Evolutionary conservation across 2,797 vertebrate species (phyloP), one percentile per base, ranked within the genome.

Genomic region (Otolemur crassicaudatus): DNA sequence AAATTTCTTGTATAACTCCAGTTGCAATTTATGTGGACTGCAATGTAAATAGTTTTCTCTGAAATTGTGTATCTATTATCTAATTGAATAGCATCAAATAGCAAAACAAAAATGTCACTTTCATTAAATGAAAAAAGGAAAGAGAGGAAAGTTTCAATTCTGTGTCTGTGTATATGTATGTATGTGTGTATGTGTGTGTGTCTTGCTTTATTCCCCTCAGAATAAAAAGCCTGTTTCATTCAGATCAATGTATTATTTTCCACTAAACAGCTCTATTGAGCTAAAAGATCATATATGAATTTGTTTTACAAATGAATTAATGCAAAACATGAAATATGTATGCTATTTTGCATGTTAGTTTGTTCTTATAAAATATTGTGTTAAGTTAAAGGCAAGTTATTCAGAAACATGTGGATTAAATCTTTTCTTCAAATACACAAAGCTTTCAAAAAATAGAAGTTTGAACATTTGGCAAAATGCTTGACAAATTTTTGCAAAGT

Each of bases 401-500:
- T 96, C 58, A 94, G 84, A 92, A 96, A 97, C 84, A 94, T 93
- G 88, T 77, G 92, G 95, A 94, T 95, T 93, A 76, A 60, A 86
- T 95, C 79, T 95, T 96, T 96, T 80, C 87, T 90, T 82, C 73
- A 92, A 96, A 79, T 95, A 87, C 79, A 61, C 84, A 96, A 96
- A 60, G 43, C 79, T 75, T 97, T 43, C 40, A 43, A 96, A 88
- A 93, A 94, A 92, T 80, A 88, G 37, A 82, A 96, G 77, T 88
- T 75, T 86, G 80, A 95, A 85, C 79, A 94, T 70, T 94, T 97
- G 96, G 91, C 83, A 91, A 91, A 94, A 92, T 93, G 85, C 76
- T 97, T 76, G 73, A 90, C 83, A 97, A 96, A 85, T 83, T 91
- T 94, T 96, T 96, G 27, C 73, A 86, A 97, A 96, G 40, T 95